These are phyloP conservation scores for Neotoxoptera formosana DNA, from an alignment of 1,140 invertebrate species.

Conservation along the genomic window DNA sequence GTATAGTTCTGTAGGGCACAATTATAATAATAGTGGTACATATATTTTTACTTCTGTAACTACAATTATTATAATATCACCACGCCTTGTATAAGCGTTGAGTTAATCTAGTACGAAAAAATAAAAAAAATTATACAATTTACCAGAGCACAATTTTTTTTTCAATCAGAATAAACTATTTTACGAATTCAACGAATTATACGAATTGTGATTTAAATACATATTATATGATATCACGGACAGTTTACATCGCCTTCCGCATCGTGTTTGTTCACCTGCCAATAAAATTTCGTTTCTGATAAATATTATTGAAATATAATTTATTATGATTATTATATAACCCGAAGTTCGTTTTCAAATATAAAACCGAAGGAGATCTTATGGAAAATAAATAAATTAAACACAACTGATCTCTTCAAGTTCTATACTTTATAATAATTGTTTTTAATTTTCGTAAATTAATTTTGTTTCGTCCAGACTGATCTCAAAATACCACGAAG, in stretches of 20 bases:
- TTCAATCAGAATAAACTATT: background rate
- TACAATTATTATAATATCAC: background rate
- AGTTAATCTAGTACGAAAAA: too few relatives aligned
- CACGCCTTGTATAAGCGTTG: too few relatives aligned
- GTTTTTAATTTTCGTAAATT: background rate
- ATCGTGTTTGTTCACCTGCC: background rate
- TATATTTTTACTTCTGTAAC: background rate
- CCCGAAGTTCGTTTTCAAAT: background rate
- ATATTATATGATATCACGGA: background rate
- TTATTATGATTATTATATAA: background rate
- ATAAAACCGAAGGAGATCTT: background rate
- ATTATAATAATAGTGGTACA: background rate
- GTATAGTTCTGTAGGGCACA: background rate
- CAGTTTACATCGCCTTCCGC: background rate
- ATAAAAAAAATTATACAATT: too few relatives aligned
- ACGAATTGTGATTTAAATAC: background rate
- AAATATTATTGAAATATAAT: background rate
- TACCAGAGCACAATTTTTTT: background rate
- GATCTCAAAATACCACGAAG: background rate
- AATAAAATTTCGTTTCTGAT: background rate
- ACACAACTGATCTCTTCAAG: too few relatives aligned
- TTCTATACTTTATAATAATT: background rate
- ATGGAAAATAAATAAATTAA: background rate
- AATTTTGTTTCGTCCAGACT: background rate
- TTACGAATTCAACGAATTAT: too few relatives aligned